Percentiles rank a stretch among this genome's conserved stretches.
These are phyloP conservation scores for Spizella passerina DNA, from an alignment of 2,797 vertebrate genomes.

Conservation along the genomic window DNA sequence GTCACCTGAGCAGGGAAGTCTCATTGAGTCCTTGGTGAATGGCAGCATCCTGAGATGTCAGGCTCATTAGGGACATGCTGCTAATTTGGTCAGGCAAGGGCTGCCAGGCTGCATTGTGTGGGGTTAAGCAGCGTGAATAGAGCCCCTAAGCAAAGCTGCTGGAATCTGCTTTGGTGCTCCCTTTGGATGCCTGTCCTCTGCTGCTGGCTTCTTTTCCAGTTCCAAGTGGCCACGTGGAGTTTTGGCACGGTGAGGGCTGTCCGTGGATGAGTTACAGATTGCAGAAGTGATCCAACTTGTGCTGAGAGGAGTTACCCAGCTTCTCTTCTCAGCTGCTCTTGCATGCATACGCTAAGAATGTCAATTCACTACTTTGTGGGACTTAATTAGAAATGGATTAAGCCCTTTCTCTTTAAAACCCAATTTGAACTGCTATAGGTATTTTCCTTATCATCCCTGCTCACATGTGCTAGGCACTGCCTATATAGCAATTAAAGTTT, in stretches of 20 bases:
- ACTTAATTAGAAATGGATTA: constrained; percentile 30
- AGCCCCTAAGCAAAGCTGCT: constrained; percentile 31
- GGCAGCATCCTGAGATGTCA: neutral
- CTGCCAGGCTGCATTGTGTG: constrained; percentile 43
- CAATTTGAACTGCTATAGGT: neutral
- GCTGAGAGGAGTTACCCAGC: neutral
- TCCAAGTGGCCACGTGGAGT: constrained; percentile 19
- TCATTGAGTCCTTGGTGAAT: neutral
- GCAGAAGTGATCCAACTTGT: neutral
- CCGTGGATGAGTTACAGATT: neutral
- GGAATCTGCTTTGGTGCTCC: constrained; percentile 35
- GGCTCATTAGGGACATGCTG: neutral
- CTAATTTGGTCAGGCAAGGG: constrained; percentile 28
- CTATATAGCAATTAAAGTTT: neutral
- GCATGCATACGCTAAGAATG: neutral
- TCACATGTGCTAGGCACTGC: neutral
- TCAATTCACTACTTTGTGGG: neutral
- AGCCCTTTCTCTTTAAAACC: neutral
- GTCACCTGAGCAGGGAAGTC: neutral
- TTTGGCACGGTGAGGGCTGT: neutral
- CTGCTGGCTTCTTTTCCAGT: constrained; percentile 2
- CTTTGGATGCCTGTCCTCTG: neutral
- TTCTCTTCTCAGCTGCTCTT: neutral
- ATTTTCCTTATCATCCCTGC: neutral
- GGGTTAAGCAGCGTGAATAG: constrained; percentile 33